A percentile compares a stretch with the other conserved stretches of the same genome.
Conservation (phyloP, 2,888 invertebrate species). For the Eubasilissa splendida region DNA sequence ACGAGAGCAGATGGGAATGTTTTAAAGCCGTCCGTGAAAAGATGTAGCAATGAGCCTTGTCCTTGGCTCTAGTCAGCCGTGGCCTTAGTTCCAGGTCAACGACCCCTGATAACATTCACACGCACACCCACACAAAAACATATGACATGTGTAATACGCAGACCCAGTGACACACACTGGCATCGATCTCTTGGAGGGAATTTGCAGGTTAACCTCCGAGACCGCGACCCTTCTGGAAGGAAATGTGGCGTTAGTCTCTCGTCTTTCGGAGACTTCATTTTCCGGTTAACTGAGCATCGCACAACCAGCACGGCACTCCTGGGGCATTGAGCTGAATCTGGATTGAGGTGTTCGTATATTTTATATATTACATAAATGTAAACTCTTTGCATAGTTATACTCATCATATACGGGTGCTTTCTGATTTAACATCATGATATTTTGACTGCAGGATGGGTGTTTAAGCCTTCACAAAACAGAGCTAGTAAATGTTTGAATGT, state of each 20-base stretch:
- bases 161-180: conserved; percentile 5
- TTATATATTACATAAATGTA: too few species aligned
- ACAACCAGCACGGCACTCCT: too few species aligned
- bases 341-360: too few species aligned
- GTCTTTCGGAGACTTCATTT: too few species aligned
- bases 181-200: conserved; percentile 4
- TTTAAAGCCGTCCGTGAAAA: conserved; percentile 52
- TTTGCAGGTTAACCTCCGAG: neutral
- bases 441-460: too few species aligned
- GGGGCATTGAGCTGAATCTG: too few species aligned
- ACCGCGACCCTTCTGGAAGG: neutral
- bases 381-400: too few species aligned
- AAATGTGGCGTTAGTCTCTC: neutral
- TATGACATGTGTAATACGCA: conserved; percentile 17
- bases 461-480: too few species aligned
- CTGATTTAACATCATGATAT: too few species aligned
- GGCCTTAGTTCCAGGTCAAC: conserved; percentile 48
- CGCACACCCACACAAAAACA: conserved; percentile 16
- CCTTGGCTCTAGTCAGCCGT: conserved; percentile 56
- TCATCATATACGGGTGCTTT: too few species aligned
- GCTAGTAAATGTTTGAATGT: too few species aligned
- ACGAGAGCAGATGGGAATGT: neutral
- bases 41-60: conserved; percentile 55
- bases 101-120: conserved; percentile 41
- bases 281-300: too few species aligned